A percentile compares a stretch with the other conserved stretches of the same genome.
These are phyloP conservation scores for Sebastolobus alascanus DNA, from an alignment of 2,797 vertebrate species.

Conservation along the genomic window DNA sequence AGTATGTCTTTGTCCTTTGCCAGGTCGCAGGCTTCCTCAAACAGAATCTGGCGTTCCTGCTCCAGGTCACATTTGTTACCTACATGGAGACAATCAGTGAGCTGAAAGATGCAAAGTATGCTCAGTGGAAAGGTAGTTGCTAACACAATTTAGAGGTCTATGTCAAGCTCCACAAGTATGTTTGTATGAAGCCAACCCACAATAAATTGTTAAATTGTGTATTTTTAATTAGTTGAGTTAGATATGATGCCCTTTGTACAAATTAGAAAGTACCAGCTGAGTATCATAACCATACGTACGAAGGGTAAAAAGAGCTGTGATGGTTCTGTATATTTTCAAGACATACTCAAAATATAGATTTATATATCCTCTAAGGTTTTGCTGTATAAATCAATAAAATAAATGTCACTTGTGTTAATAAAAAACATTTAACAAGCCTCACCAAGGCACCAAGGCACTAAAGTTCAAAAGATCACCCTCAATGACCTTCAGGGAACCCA, in stretches of 20 bases:
- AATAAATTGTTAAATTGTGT: background rate
- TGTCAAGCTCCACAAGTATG: background rate
- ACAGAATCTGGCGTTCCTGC: slow-evolving; percentile 67
- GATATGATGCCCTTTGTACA: background rate
- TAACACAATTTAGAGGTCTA: background rate
- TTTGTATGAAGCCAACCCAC: background rate
- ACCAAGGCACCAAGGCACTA: no score
- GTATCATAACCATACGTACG: background rate
- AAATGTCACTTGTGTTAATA: no score
- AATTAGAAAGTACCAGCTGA: background rate
- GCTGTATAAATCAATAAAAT: no score
- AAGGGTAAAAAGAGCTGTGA: background rate
- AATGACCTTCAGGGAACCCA: no score
- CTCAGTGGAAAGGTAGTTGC: background rate
- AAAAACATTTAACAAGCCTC: no score
- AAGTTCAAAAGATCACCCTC: background rate
- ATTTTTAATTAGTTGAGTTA: background rate
- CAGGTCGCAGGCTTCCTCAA: slow-evolving; percentile 75
- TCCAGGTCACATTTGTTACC: slow-evolving; percentile 83
- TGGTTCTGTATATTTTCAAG: background rate
- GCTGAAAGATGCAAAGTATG: background rate
- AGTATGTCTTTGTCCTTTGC: slow-evolving; percentile 72
- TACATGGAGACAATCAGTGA: slow-evolving; percentile 33
- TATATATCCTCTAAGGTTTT: no score
- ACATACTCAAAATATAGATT: no score